Base-by-base conservation (phyloP, 2,888 invertebrate genomes). In the Himalopsyche tibetana region DNA sequence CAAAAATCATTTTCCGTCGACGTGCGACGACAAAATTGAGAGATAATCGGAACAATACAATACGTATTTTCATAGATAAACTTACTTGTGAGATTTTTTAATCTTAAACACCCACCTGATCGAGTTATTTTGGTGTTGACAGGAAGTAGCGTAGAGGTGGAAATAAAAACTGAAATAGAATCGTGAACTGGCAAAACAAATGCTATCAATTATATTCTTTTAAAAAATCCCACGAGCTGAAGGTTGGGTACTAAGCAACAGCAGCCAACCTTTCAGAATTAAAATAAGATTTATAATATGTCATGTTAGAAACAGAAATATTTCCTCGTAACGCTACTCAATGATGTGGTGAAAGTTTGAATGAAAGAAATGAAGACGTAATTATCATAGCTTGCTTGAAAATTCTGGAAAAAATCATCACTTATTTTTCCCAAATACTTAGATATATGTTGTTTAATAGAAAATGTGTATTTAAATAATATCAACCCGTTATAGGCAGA, bases 91-190 rank as follows among this genome's bases (percentile, higher is more conserved):
- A 51, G 3, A 2, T 3, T 51, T 15, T 51, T 51, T 3, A 15
- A 15, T 51, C 51, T 12, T 51, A 63, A 19, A 63, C 63, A 9
- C 63, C 63, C 63, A 63, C 63, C 5, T 8, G 63, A 28, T 28
- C 9, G 6, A 19, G 63, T 28, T 63, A 63, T 63, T 63, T 63
- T 63, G 19, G 19, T 28, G 63, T 63, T 63, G 63, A 63, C 63
- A 63, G 63, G 63, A 63, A 63, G 19, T 63, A 63, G 63, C 28
- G n/a, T 63, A 63, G 63, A 63, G 63, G 63, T 63, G 63, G 63
- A 19, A 63, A 63, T 63, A 19, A 63, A 63, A 63, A 63, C 63
- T 63, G 19, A 63, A 63, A 63, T 63, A 63, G 63, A 63, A n/a
- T 63, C 9, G 19, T 28, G 63, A 63, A 19, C 63, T 63, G 63